A percentile compares a stretch with the other conserved stretches of the same genome.
phyloP scores from a whole-genome alignment of 2,888 invertebrate species.

The Scelioninae gen. 2 region DNA sequence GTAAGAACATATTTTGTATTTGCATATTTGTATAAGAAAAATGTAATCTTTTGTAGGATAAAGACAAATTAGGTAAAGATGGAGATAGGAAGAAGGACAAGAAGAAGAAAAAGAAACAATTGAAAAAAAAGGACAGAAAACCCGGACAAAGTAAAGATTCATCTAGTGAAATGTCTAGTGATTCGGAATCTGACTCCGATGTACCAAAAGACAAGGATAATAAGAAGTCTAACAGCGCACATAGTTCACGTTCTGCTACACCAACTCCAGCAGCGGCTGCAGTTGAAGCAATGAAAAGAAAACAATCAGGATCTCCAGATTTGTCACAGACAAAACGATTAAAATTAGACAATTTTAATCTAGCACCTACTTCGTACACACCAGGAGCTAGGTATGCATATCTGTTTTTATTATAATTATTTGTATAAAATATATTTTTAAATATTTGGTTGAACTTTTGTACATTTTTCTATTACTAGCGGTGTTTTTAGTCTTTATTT shows the following conservation, averaged over 20 bases:
- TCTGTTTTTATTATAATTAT: too few species aligned
- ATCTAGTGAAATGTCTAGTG: slow-evolving; percentile 73
- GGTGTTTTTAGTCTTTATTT: too few species aligned
- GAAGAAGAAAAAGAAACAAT: slow-evolving; percentile 74
- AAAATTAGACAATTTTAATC: slow-evolving; percentile 76
- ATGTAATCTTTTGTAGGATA: slow-evolving; percentile 74
- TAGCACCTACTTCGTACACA: slow-evolving; percentile 74
- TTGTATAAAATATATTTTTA: too few species aligned
- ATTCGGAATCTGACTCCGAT: slow-evolving; percentile 70
- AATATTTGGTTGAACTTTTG: too few species aligned
- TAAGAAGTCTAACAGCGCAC: slow-evolving; percentile 76
- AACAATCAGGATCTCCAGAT: slow-evolving; percentile 74
- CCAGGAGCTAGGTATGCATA: slow-evolving; percentile 76
- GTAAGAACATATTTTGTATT: too few species aligned
- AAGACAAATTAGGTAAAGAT: slow-evolving; percentile 76
- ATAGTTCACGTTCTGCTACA: slow-evolving; percentile 77
- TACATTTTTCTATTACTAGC: too few species aligned
- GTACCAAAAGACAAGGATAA: slow-evolving; percentile 75
- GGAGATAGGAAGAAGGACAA: slow-evolving; percentile 73
- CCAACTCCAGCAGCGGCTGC: slow-evolving; percentile 74
- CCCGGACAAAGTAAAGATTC: slow-evolving; percentile 68
- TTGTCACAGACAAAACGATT: slow-evolving; percentile 77
- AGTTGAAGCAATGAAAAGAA: slow-evolving; percentile 69
- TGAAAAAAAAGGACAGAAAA: slow-evolving; percentile 71
- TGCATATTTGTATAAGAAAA: too few species aligned